Evolutionary conservation across 2,113 vertebrate genomes (phyloP).

Genomic region (Hassar affinis): DNA sequence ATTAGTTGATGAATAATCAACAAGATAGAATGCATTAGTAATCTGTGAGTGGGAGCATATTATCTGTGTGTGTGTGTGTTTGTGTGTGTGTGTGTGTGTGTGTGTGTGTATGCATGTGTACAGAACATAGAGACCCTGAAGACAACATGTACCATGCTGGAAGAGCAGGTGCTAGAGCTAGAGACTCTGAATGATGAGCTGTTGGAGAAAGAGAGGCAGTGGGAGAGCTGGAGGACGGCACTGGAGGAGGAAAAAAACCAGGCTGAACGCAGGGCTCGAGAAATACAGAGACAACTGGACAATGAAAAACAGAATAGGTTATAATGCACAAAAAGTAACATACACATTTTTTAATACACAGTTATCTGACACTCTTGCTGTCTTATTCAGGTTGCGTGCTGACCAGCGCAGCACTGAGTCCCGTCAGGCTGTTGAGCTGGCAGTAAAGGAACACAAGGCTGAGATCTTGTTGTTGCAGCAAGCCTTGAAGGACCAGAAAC

Average conservation of each 20-base stretch:
- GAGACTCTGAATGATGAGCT: conserved; percentile 96
- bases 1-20: conserved; percentile 36
- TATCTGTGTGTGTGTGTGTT: conserved; percentile 39
- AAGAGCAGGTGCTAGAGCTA: conserved; percentile 96
- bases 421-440: conserved; percentile 91
- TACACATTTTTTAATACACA: neutral
- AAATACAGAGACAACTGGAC: conserved; percentile 93
- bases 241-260: conserved; percentile 95
- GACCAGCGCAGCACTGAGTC: conserved; percentile 95
- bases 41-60: conserved; percentile 33
- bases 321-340: conserved; percentile 15
- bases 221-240: conserved; percentile 91
- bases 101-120: conserved; percentile 51
- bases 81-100: conserved; percentile 49
- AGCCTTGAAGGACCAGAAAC: conserved; percentile 96
- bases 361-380: neutral
- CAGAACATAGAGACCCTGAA: conserved; percentile 98
- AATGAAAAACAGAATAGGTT: conserved; percentile 97
- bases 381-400: conserved; percentile 77
- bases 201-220: conserved; percentile 96
- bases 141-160: conserved; percentile 98
- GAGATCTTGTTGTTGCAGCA: conserved; percentile 95
- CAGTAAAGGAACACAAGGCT: conserved; percentile 96
- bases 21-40: conserved; percentile 6
- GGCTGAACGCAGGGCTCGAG: conserved; percentile 89